These are phyloP conservation scores for Ciconia maguari DNA, from an alignment of 2,113 vertebrate species.

Conservation along the genomic window DNA sequence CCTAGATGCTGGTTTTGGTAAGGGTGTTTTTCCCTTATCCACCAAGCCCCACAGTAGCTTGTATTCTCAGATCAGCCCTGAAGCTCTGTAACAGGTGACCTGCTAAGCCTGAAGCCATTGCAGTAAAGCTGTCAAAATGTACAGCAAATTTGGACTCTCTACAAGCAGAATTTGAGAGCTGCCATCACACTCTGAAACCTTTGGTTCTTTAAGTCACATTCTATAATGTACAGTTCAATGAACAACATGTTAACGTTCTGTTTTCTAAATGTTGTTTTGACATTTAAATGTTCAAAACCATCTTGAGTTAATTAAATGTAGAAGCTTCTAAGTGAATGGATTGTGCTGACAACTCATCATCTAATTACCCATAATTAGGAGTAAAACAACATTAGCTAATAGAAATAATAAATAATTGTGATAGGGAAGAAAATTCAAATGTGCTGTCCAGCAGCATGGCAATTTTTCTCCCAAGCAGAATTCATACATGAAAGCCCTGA, in stretches of 20 bases:
- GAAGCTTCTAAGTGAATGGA: conserved; percentile 56
- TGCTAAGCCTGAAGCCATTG: not conserved
- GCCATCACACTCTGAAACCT: conserved; percentile 47
- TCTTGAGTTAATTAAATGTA: conserved; percentile 72
- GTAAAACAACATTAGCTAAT: conserved; percentile 57
- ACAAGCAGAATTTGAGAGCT: conserved; percentile 33
- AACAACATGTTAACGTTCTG: conserved; percentile 60
- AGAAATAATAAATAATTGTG: conserved; percentile 66
- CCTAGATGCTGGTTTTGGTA: not conserved
- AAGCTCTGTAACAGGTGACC: not conserved
- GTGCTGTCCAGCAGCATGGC: conserved; percentile 5
- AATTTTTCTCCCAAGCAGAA: conserved; percentile 27
- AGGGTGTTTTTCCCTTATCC: not conserved
- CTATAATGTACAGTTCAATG: conserved; percentile 57
- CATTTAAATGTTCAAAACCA: conserved; percentile 63
- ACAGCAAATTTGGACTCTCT: conserved; percentile 1
- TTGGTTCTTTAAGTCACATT: conserved; percentile 55
- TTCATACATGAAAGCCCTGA: not conserved
- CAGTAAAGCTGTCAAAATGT: conserved; percentile 19
- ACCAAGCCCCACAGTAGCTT: not conserved
- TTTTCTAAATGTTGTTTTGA: conserved; percentile 68
- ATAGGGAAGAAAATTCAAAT: conserved; percentile 47
- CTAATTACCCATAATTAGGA: conserved; percentile 65
- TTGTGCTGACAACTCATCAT: conserved; percentile 56
- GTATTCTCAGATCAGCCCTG: not conserved